Base-by-base conservation (phyloP, 2,888 invertebrate genomes). In the Troides aeacus region DNA sequence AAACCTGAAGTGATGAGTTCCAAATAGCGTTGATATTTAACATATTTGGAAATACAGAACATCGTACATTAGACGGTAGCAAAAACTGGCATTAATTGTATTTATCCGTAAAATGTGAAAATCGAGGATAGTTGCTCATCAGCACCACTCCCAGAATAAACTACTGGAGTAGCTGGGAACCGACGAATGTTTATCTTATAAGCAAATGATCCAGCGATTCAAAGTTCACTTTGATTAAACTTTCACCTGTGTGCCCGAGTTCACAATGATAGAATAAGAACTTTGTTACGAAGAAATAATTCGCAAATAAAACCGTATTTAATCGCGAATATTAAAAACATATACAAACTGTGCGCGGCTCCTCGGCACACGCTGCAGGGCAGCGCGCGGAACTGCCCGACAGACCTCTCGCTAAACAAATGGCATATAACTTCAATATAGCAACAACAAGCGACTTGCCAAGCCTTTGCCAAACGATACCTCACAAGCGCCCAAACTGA, bases 391-490 rank as follows among this genome's bases (percentile, higher is more conserved):
- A 18, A 53, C 53, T n/a, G 53, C 53, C n/a, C 53, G n/a, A n/a
- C 6, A n/a, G 53, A n/a, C 53, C 15, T 58, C 57, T 12, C 39
- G 23, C 39, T 3, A 8, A 62, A 62, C 21, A 58, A 21, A 23
- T 24, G 12, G 57, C 23, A 58, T 12, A 23, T 23, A 68, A 59
- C 8, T 21, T 50, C 59, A 63, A 64, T 12, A 64, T 64, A 30
- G 42, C 23, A 67, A 56, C 59, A 69, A 69, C 69, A 69, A 69
- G 69, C 64, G 64, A 69, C 60, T 61, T 8, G 15, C 46, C 15
- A 24, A 60, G 50, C 59, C 58, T 24, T 30, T 53, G 53, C 18
- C 39, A 53, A 23, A 62, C 56, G 46, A 46, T 12, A 62, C 50
- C 36, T 36, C 39, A 56, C 21, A 63, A 53, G 7, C 60, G 21